These are phyloP conservation scores for fruit fly (Drosophila melanogaster) DNA, from an alignment of 1,140 invertebrate species.

Conservation along the genomic window DNA sequence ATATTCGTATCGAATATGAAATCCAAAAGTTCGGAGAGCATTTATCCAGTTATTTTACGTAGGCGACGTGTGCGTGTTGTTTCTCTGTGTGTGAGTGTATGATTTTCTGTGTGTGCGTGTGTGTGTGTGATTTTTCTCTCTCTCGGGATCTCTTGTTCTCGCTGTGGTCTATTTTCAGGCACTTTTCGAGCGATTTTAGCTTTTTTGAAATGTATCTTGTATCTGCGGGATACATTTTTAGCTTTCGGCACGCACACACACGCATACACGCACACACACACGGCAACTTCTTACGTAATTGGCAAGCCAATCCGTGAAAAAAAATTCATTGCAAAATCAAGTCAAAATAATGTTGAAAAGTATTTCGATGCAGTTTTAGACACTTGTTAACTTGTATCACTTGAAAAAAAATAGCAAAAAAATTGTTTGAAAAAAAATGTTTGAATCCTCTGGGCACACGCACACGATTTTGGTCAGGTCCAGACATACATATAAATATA, in stretches of 20 bases:
- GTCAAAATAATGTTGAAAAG: not conserved
- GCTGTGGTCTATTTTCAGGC: conserved; percentile 67
- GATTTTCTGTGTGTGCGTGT: conserved; percentile 14
- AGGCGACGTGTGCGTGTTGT: not conserved
- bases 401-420: conserved; percentile 70
- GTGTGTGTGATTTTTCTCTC: conserved; percentile 16
- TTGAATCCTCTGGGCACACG: conserved; percentile 30
- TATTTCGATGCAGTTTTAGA: conserved; percentile 12
- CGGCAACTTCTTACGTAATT: conserved; percentile 61
- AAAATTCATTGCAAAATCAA: conserved; percentile 5
- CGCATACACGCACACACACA: conserved; percentile 22
- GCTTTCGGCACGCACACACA: conserved; percentile 55
- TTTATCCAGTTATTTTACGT: conserved; percentile 36
- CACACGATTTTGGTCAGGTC: conserved; percentile 3
- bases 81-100: conserved; percentile 8
- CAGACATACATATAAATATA: not conserved
- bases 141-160: conserved; percentile 9
- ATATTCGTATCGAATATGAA: conserved; percentile 12
- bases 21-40: conserved; percentile 20
- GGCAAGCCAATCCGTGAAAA: conserved; percentile 35
- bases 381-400: conserved; percentile 42
- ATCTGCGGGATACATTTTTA: conserved; percentile 65
- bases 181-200: conserved; percentile 43
- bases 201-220: conserved; percentile 57
- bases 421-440: conserved; percentile 27